Percentiles rank a stretch among this genome's conserved stretches.
Evolutionary conservation across 2,113 vertebrate species (phyloP).

Genomic region (Oriolus oriolus): DNA sequence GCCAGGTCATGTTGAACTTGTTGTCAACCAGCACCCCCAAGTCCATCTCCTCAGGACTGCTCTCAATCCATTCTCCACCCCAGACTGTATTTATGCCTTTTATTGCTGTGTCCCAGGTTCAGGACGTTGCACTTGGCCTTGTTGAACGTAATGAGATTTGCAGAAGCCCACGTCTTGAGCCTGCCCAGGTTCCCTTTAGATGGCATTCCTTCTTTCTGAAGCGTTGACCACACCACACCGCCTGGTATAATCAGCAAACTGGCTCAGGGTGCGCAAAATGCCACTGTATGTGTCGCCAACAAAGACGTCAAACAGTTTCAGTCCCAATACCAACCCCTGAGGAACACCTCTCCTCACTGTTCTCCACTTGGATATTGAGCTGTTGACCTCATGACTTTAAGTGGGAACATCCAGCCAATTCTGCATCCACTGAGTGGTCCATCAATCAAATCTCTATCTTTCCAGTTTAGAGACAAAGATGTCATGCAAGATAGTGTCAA

Average conservation of each 20-base stretch:
- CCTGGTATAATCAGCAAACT: background rate
- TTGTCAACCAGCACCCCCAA: background rate
- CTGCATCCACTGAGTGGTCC: background rate
- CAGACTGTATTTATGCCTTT: background rate
- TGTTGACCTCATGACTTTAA: background rate
- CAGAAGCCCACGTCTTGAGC: background rate
- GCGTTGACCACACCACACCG: no score
- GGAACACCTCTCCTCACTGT: background rate
- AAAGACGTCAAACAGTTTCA: background rate
- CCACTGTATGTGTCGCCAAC: background rate
- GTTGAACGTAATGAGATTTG: background rate
- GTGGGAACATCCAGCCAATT: background rate
- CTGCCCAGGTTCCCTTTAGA: background rate
- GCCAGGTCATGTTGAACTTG: background rate
- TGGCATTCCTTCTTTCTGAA: background rate
- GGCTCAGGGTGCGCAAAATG: background rate
- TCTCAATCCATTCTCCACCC: background rate
- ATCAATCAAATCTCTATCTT: background rate
- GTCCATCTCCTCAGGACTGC: background rate
- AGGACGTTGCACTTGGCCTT: background rate
- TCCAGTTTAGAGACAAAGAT: background rate
- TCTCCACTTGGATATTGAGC: background rate
- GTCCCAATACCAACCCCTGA: background rate
- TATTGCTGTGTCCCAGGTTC: background rate
- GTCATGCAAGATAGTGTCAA: background rate